Base-by-base conservation (phyloP, 2,797 vertebrate species). In the Petrocephalus sullivani region DNA sequence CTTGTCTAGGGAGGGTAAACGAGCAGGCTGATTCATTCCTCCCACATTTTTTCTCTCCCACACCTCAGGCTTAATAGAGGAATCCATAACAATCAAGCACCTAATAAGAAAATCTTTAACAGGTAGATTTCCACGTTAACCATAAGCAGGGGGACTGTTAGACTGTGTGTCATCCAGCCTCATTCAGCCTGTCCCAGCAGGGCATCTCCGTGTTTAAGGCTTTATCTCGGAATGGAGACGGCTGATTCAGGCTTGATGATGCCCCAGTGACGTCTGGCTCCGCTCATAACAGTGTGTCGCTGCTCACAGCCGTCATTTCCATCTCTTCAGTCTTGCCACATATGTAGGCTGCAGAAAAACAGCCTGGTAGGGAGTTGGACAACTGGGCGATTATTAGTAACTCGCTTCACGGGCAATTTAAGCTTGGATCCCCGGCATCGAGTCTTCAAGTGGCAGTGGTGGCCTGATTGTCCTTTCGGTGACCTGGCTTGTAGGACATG, bases 101-200 rank as follows among this genome's bases (percentile, higher is more conserved):
- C 28, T 75, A 33, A 78, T 23, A 78, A 61, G 23, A 87, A 78
- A 87, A 57, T 78, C 87, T 75, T 75, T 78, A 53, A 57, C n/a
- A 4, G 46, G 85, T 87, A 71, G 41, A 56, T 89, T 88, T 88
- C 53, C 23, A 46, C 83, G 82, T 75, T 83, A 57, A 58, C 64
- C 67, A 8, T 46, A 64, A 28, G n/a, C 82, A 9, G 28, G n/a
- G 28, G 28, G 23, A 28, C 53, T 87, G 75, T 75, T 87, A 41
- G 67, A 28, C 28, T 6, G 58, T 84, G 88, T 41, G 37, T 75
- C 33, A 82, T 85, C 60, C 16, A 9, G 56, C 54, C 28, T 58
- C 19, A 3, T 56, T 86, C 85, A 58, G 28, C 28, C 28, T 75
- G 67, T 86, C 56, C 85, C 28, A 28, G 28, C 57, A 86, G 85